Conservation (phyloP, 2,888 invertebrate species). For the Anodontia alba region DNA sequence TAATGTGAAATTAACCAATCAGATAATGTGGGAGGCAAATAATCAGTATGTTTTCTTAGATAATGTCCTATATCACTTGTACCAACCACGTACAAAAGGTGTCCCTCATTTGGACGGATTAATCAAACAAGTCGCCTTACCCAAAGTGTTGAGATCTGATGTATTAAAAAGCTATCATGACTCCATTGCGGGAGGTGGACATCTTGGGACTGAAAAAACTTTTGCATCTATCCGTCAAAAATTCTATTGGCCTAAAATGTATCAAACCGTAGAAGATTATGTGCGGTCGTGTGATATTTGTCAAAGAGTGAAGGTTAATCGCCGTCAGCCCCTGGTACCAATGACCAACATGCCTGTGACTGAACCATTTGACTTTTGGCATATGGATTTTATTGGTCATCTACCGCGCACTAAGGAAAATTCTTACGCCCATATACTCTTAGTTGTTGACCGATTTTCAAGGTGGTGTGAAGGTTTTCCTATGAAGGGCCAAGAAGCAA, state of each 20-base stretch:
- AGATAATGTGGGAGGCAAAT: constrained; percentile 14
- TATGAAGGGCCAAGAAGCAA: constrained; percentile 37
- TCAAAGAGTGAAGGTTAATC: constrained; percentile 35
- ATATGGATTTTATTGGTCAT: constrained; percentile 26
- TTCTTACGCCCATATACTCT: constrained; percentile 18
- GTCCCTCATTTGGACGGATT: constrained; percentile 1
- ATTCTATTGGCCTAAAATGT: constrained; percentile 48
- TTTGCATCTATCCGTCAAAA: constrained; percentile 29
- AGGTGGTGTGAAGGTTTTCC: constrained; percentile 47
- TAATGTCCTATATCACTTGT: constrained; percentile 15
- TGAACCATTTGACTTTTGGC: constrained; percentile 15
- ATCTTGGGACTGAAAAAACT: constrained; percentile 37
- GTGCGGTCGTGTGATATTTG: constrained; percentile 40
- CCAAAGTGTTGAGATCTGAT: constrained; percentile 28
- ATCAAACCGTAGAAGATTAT: constrained; percentile 40
- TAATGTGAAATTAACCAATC: neutral
- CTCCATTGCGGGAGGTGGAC: constrained; percentile 39
- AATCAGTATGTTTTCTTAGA: constrained; percentile 10
- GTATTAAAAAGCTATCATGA: constrained; percentile 40
- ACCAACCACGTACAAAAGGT: constrained; percentile 26
- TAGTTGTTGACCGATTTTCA: constrained; percentile 52
- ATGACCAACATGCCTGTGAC: constrained; percentile 14
- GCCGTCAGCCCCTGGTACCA: constrained; percentile 28
- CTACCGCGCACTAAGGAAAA: constrained; percentile 21
- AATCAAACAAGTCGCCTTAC: constrained; percentile 48